phyloP scores from a whole-genome alignment of 2,113 vertebrate species.

The Tapirus terrestris region DNA sequence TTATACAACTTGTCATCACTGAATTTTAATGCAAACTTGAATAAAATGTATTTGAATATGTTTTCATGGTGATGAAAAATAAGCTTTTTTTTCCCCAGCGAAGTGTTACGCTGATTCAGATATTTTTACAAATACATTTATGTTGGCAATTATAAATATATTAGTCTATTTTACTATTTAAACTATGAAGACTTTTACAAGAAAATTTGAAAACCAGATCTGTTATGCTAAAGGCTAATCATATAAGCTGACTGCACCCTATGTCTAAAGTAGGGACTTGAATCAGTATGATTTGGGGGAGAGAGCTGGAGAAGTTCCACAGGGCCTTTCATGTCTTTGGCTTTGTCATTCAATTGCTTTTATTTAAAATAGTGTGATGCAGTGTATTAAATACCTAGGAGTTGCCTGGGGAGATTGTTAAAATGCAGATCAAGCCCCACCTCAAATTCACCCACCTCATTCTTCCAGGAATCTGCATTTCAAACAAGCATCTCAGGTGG shows the following conservation, averaged over 20 bases:
- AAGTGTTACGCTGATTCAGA: slow-evolving; percentile 17
- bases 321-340: not conserved
- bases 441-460: not conserved
- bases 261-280: not conserved
- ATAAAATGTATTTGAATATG: slow-evolving; percentile 77
- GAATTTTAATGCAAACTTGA: slow-evolving; percentile 67
- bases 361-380: not conserved
- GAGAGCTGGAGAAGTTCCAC: not conserved
- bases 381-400: not conserved
- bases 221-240: not conserved
- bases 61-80: slow-evolving; percentile 72
- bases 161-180: slow-evolving; percentile 52
- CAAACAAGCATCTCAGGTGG: not conserved
- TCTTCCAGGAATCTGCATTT: not conserved
- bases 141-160: not conserved
- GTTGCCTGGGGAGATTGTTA: not conserved
- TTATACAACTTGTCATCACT: slow-evolving; percentile 64
- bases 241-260: not conserved
- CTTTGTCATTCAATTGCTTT: not conserved
- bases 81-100: not conserved
- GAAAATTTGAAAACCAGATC: slow-evolving; percentile 33
- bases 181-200: not conserved
- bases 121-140: slow-evolving; percentile 49
- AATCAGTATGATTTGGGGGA: not conserved
- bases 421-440: not conserved